Evolutionary conservation across 2,113 vertebrate genomes (phyloP).

Genomic region (Sigmodon hispidus): DNA sequence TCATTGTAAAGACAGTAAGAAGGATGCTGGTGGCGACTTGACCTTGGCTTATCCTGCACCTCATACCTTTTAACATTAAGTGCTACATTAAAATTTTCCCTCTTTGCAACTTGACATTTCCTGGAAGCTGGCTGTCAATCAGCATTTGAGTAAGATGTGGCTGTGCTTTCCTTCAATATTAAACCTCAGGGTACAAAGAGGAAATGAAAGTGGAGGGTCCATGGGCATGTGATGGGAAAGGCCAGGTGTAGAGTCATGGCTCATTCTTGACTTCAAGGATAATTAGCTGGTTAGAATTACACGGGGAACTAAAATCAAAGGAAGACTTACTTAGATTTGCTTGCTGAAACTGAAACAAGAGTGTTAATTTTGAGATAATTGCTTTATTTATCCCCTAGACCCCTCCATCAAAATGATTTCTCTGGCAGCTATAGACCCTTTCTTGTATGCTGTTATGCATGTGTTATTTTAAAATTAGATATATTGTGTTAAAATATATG

Average conservation of each 20-base stretch:
- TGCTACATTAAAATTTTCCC: conserved; percentile 41
- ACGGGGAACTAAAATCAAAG: conserved; percentile 66
- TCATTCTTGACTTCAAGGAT: conserved; percentile 53
- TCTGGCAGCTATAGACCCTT: conserved; percentile 8
- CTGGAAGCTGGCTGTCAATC: conserved; percentile 68
- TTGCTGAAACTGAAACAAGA: conserved; percentile 69
- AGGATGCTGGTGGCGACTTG: conserved; percentile 31
- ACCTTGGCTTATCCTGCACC: conserved; percentile 49
- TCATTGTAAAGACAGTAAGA: conserved; percentile 51
- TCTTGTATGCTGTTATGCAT: conserved; percentile 6
- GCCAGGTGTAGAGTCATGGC: conserved; percentile 68
- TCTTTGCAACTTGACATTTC: conserved; percentile 59
- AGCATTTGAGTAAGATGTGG: conserved; percentile 45
- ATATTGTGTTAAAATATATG: conserved; percentile 31
- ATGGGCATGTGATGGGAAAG: conserved; percentile 50
- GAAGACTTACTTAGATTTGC: conserved; percentile 68
- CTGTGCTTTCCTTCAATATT: conserved; percentile 69
- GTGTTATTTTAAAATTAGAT: conserved; percentile 53
- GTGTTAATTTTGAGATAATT: conserved; percentile 68
- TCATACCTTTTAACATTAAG: conserved; percentile 60
- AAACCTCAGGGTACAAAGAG: conserved; percentile 56
- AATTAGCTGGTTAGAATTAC: conserved; percentile 73
- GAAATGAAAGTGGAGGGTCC: conserved; percentile 69
- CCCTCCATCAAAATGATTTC: conserved; percentile 31
- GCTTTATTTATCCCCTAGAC: conserved; percentile 23